phyloP scores from a whole-genome alignment of 1,140 invertebrate species.

The Condylostylus longicornis region DNA sequence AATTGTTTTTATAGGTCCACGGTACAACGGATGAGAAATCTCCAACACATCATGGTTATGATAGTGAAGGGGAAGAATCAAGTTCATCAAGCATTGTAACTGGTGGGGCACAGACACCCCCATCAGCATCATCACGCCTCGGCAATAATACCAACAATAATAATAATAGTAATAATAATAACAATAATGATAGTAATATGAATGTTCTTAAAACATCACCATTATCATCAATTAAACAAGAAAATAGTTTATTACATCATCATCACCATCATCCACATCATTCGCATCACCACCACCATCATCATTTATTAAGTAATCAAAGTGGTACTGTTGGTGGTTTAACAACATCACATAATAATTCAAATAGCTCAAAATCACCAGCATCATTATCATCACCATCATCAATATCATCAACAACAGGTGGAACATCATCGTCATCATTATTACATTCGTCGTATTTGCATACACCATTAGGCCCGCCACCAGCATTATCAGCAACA shows the following conservation, averaged over 20 bases:
- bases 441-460: slow-evolving; percentile 22
- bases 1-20: slow-evolving; percentile 28
- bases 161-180: too few species aligned
- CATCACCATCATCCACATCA: not conserved
- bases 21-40: slow-evolving; percentile 35
- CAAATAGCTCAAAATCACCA: slow-evolving; percentile 9
- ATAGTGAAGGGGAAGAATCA: slow-evolving; percentile 43
- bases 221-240: too few species aligned
- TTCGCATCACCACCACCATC: not conserved
- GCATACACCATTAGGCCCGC: slow-evolving; percentile 25
- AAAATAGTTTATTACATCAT: too few species aligned
- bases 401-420: not conserved
- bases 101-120: slow-evolving; percentile 29
- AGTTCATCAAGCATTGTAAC: slow-evolving; percentile 35
- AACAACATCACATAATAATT: not conserved
- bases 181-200: too few species aligned
- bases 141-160: too few species aligned
- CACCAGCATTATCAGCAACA: slow-evolving; percentile 3
- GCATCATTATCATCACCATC: slow-evolving; percentile 16
- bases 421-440: not conserved
- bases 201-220: slow-evolving; percentile 29
- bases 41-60: slow-evolving; percentile 37
- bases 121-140: too few species aligned
- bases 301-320: slow-evolving; percentile 19
- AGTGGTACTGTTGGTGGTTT: too few species aligned